A percentile compares a stretch with the other conserved stretches of the same genome.
Evolutionary conservation across 2,888 invertebrate genomes (phyloP).

Genomic region (Dicyrtoma fusca): DNA sequence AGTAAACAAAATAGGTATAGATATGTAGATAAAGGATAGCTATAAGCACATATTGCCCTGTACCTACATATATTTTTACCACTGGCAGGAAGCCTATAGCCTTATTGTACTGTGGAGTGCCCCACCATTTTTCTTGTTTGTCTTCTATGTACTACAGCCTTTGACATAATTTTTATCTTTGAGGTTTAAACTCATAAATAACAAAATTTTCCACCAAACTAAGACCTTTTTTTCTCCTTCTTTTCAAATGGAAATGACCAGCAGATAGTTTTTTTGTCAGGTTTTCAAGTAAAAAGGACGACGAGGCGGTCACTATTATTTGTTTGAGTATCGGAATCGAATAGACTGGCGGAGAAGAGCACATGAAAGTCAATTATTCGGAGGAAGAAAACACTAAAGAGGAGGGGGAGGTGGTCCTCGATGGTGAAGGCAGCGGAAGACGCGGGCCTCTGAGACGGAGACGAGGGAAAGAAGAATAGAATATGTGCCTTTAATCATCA

Average conservation of each 20-base stretch:
- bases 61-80: too few relatives aligned
- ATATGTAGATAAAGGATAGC: too few relatives aligned
- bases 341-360: background rate
- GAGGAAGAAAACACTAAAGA: constrained; percentile 26
- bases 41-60: too few relatives aligned
- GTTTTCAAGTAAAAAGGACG: constrained; percentile 3
- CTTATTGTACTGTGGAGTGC: too few relatives aligned
- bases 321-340: too few relatives aligned
- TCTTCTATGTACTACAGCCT: too few relatives aligned
- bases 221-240: constrained; percentile 1
- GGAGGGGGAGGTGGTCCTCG: constrained; percentile 21
- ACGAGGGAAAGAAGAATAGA: background rate
- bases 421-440: too few relatives aligned
- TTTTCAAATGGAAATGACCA: constrained; percentile 21
- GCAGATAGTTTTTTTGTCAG: constrained; percentile 4
- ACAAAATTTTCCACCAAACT: background rate
- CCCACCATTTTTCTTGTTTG: too few relatives aligned
- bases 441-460: too few relatives aligned
- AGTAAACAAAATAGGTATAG: too few relatives aligned
- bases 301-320: background rate
- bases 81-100: too few relatives aligned
- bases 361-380: constrained; percentile 32
- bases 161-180: background rate
- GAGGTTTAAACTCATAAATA: constrained; percentile 15
- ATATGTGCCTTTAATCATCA: constrained; percentile 12